These are phyloP conservation scores for Nasonia giraulti DNA, from an alignment of 1,140 invertebrate species.

Conservation along the genomic window DNA sequence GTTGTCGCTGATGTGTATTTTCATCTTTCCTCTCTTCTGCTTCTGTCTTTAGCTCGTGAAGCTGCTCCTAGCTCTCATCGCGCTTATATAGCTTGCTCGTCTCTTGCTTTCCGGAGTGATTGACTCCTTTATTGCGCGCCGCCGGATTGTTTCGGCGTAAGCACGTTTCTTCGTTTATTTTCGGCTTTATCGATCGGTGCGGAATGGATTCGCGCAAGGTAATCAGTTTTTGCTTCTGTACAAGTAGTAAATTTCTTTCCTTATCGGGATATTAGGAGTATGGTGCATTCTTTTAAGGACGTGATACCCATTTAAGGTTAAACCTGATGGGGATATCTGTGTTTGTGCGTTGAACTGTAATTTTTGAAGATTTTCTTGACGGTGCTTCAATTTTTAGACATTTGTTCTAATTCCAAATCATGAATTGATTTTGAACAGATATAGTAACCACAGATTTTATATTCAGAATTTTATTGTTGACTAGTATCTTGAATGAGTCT, in stretches of 20 bases:
- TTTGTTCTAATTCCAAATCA: too few relatives aligned
- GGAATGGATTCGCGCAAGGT: constrained; percentile 36
- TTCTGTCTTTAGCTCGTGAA: not conserved
- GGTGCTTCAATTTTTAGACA: too few relatives aligned
- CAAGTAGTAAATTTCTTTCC: not conserved
- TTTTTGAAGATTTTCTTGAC: too few relatives aligned
- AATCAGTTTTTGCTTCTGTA: not conserved
- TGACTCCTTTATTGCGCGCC: constrained; percentile 19
- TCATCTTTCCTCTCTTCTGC: not conserved
- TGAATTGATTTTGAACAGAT: too few relatives aligned
- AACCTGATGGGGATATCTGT: not conserved
- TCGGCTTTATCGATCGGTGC: not conserved
- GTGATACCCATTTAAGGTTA: not conserved
- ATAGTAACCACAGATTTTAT: too few relatives aligned
- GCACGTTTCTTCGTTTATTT: not conserved
- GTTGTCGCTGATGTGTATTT: not conserved
- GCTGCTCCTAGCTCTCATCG: not conserved
- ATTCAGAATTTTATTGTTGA: too few relatives aligned
- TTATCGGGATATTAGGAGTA: not conserved
- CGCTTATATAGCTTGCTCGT: not conserved
- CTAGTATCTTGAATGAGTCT: not conserved
- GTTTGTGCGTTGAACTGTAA: not conserved
- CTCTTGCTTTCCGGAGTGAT: constrained; percentile 15
- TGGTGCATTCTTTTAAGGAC: not conserved
- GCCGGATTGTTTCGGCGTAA: not conserved